phyloP scores from a whole-genome alignment of 2,113 vertebrate species.

The Camelus bactrianus region DNA sequence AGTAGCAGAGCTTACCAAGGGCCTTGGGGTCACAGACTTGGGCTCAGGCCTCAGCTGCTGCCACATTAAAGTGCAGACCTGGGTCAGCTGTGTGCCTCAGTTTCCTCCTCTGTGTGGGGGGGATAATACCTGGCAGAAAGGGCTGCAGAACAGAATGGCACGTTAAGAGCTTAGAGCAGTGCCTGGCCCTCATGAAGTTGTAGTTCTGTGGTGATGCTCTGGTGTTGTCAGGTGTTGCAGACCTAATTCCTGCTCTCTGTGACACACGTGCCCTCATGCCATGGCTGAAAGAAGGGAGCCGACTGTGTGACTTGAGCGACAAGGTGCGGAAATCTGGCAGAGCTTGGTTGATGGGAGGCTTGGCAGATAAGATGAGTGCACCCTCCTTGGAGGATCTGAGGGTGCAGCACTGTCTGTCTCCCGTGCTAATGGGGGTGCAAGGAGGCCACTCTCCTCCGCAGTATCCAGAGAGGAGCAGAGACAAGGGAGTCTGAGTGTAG shows the following conservation, averaged over 20 bases:
- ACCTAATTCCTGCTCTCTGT: not conserved
- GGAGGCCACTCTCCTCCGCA: not conserved
- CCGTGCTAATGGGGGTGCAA: not conserved
- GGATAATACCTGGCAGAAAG: not conserved
- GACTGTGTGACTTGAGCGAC: not conserved
- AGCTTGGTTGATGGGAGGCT: not conserved
- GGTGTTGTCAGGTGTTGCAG: not conserved
- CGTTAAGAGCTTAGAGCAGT: not conserved
- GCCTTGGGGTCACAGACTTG: not conserved
- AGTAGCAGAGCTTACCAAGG: not conserved
- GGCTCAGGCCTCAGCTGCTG: not conserved
- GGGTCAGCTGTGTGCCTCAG: not conserved
- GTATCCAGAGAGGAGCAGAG: not conserved
- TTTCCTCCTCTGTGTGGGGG: not conserved
- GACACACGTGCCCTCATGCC: not conserved
- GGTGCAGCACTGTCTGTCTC: rapidly evolving
- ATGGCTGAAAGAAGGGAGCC: not conserved
- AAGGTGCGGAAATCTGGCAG: not conserved
- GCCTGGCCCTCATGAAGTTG: not conserved
- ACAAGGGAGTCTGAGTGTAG: not conserved
- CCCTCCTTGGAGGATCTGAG: not conserved
- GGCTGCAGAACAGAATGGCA: no score
- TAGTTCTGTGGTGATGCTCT: not conserved
- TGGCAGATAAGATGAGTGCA: no score
- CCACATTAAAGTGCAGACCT: not conserved